These are phyloP conservation scores for Eupithecia exiguata DNA, from an alignment of 2,888 invertebrate genomes.

Conservation along the genomic window DNA sequence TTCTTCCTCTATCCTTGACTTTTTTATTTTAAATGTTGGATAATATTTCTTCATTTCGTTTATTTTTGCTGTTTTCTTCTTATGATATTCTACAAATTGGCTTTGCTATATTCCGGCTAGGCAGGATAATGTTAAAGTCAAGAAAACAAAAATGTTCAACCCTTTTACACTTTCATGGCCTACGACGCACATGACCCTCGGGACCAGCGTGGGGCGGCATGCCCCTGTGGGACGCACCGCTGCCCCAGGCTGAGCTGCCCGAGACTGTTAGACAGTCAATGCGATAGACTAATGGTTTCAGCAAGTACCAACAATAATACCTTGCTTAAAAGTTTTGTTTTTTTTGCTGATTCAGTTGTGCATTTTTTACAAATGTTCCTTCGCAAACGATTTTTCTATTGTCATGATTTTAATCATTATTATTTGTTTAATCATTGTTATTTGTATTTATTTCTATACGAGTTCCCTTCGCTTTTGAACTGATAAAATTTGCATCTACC, in stretches of 20 bases:
- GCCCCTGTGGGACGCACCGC: too few species aligned
- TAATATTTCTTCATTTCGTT: not conserved
- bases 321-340: not conserved
- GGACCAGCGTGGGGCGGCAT: too few species aligned
- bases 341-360: not conserved
- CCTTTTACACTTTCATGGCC: too few species aligned
- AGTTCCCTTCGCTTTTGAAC: not conserved
- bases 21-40: not conserved
- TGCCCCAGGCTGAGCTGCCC: too few species aligned
- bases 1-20: not conserved
- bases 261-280: too few species aligned
- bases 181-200: too few species aligned
- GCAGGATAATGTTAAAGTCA: not conserved
- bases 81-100: not conserved
- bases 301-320: too few species aligned
- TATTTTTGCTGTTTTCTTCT: not conserved
- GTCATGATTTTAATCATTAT: not conserved
- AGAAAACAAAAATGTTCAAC: not conserved
- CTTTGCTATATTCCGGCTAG: not conserved
- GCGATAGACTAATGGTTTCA: too few species aligned
- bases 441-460: not conserved
- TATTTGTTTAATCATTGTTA: not conserved
- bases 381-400: too few species aligned
- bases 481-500: not conserved
- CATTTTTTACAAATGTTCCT: too few species aligned